phyloP scores from a whole-genome alignment of 23 tunicate genomes.

The Aplidium turbinatum region DNA sequence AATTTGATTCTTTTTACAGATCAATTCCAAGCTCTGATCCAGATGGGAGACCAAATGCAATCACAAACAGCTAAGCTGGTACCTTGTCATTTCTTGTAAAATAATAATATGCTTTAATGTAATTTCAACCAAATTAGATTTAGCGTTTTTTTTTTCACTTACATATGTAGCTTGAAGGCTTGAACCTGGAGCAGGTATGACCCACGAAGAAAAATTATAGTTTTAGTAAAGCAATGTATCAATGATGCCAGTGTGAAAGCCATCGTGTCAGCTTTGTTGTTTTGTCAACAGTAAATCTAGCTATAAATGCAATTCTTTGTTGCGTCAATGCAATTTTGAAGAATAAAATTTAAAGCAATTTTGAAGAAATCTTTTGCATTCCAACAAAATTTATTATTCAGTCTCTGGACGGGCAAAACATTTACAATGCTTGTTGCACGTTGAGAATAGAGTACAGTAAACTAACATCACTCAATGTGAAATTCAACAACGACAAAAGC shows the following conservation, averaged over 20 bases:
- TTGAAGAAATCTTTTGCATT: no score
- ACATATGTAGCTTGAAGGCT: no score
- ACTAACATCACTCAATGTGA: conserved; percentile 82
- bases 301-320: no score
- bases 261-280: no score
- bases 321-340: no score
- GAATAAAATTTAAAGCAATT: no score
- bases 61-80: conserved; percentile 94
- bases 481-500: conserved; percentile 90
- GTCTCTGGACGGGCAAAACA: conserved; percentile 95
- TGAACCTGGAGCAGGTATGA: no score
- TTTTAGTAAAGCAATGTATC: no score
- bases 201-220: no score
- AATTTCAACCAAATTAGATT: neutral
- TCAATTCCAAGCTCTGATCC: conserved; percentile 96
- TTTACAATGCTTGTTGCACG: conserved; percentile 87
- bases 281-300: no score
- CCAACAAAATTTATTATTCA: conserved; percentile 14
- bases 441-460: conserved; percentile 91
- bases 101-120: neutral
- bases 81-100: neutral
- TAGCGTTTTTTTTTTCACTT: neutral
- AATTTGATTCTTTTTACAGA: conserved; percentile 59
- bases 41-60: conserved; percentile 89
- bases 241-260: no score